Percentiles rank a stretch among this genome's conserved stretches.
These are phyloP conservation scores for Leuctra nigra DNA, from an alignment of 2,888 invertebrate genomes.

Conservation along the genomic window DNA sequence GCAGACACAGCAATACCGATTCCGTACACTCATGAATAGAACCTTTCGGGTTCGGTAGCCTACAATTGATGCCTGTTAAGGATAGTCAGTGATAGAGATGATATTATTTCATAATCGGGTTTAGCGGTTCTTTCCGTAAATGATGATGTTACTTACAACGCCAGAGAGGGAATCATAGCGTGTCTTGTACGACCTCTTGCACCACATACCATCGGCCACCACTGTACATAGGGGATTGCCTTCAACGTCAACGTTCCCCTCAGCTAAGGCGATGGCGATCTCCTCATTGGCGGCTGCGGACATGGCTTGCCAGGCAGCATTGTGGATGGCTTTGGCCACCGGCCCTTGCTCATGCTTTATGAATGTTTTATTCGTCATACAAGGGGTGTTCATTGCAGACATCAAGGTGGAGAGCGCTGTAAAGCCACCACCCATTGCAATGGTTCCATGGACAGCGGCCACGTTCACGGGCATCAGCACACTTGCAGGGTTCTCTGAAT, in stretches of 20 bases:
- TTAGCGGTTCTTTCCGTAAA: too few species aligned
- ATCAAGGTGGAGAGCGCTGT: background rate
- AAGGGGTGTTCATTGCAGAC: background rate
- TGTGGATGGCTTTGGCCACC: background rate
- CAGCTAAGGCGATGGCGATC: background rate
- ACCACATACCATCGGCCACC: conserved; percentile 1
- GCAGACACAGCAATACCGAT: conserved; percentile 7
- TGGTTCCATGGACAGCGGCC: background rate
- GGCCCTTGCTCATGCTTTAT: too few species aligned
- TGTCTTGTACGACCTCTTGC: conserved; percentile 8
- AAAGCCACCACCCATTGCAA: background rate
- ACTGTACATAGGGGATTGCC: conserved; percentile 1
- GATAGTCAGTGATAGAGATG: too few species aligned
- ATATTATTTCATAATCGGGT: too few species aligned
- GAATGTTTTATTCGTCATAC: background rate
- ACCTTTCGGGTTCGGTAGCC: background rate
- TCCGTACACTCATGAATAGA: conserved; percentile 1
- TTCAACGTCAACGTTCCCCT: background rate
- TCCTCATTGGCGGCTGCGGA: background rate
- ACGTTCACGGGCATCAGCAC: background rate
- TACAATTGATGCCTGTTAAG: conserved; percentile 12
- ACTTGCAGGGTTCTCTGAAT: too few species aligned
- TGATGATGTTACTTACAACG: too few species aligned
- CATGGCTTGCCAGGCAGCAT: conserved; percentile 1
- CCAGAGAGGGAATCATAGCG: conserved; percentile 5